These are phyloP conservation scores for Sardina pilchardus DNA, from an alignment of 2,113 vertebrate genomes.

Conservation along the genomic window DNA sequence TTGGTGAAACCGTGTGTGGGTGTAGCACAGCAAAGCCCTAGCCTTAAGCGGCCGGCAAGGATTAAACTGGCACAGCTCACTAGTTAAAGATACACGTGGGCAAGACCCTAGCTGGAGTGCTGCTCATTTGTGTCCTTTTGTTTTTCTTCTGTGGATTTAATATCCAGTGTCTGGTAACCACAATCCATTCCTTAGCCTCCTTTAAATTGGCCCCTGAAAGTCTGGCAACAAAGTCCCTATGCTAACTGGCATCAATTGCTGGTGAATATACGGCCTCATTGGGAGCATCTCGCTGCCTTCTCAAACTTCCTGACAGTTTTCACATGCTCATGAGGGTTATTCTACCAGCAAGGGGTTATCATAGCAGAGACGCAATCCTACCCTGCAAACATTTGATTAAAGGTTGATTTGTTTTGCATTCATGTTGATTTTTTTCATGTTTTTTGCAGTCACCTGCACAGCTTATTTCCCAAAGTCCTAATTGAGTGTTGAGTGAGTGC, in stretches of 20 bases:
- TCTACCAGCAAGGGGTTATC: background rate
- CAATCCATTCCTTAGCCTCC: background rate
- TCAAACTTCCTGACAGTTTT: background rate
- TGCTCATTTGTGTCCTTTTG: background rate
- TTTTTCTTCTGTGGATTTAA: background rate
- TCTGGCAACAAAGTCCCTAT: background rate
- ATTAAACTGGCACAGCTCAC: conserved; percentile 48
- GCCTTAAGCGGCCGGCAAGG: conserved; percentile 31
- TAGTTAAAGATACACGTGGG: conserved; percentile 43
- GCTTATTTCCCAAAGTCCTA: background rate
- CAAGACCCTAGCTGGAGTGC: background rate
- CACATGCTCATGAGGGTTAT: background rate
- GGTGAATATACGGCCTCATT: background rate
- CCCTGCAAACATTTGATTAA: background rate
- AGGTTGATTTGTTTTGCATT: background rate
- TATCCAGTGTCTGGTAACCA: background rate
- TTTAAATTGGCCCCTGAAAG: background rate
- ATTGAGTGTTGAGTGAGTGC: background rate
- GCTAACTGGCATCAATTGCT: background rate
- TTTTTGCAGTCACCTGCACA: background rate
- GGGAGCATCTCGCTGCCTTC: background rate
- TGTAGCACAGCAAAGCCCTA: conserved; percentile 3
- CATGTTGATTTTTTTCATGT: background rate
- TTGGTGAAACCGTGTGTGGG: conserved; percentile 15
- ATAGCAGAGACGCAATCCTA: background rate